Percentiles rank a stretch among this genome's conserved stretches.
Conservation (phyloP, 1,140 invertebrate species). For the Drosophila neocordata region DNA sequence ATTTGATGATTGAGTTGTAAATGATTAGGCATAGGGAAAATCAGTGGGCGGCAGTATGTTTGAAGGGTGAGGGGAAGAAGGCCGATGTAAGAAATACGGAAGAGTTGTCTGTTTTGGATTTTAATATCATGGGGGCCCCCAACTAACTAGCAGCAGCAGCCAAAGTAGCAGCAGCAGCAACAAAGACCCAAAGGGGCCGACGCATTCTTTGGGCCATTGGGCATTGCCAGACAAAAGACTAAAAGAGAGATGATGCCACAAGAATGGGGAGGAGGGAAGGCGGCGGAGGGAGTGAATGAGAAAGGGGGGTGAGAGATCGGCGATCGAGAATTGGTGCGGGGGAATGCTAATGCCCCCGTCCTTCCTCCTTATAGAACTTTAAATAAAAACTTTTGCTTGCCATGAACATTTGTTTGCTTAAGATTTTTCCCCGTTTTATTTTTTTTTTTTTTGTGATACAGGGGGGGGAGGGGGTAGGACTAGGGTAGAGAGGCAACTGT, state of each 20-base stretch:
- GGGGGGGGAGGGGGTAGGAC: background rate
- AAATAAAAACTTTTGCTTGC: slow-evolving; percentile 64
- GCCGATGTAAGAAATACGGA: slow-evolving; percentile 11
- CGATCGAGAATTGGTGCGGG: background rate
- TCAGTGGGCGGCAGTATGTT: background rate
- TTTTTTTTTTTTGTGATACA: slow-evolving; percentile 22
- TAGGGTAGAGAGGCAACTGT: background rate
- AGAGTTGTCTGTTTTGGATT: slow-evolving; percentile 3
- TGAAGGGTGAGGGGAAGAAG: slow-evolving; percentile 1
- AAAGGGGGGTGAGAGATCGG: background rate
- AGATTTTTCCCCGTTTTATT: slow-evolving; percentile 38
- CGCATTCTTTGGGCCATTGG: slow-evolving; percentile 64
- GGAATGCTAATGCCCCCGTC: slow-evolving; percentile 32
- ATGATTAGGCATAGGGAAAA: slow-evolving; percentile 47
- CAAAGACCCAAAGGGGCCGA: slow-evolving; percentile 17
- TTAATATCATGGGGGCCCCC: background rate
- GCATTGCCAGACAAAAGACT: slow-evolving; percentile 67
- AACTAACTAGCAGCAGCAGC: background rate
- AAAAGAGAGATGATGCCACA: slow-evolving; percentile 16
- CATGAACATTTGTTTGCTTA: slow-evolving; percentile 55
- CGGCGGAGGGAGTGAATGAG: background rate
- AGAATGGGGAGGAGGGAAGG: background rate
- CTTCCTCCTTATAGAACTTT: slow-evolving; percentile 58
- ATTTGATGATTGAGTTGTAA: slow-evolving; percentile 67
- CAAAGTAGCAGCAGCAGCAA: background rate